Percentiles rank a stretch among this genome's conserved stretches.
Evolutionary conservation across 2,888 invertebrate species (phyloP).

Genomic region (Glaucopsyche alexis): DNA sequence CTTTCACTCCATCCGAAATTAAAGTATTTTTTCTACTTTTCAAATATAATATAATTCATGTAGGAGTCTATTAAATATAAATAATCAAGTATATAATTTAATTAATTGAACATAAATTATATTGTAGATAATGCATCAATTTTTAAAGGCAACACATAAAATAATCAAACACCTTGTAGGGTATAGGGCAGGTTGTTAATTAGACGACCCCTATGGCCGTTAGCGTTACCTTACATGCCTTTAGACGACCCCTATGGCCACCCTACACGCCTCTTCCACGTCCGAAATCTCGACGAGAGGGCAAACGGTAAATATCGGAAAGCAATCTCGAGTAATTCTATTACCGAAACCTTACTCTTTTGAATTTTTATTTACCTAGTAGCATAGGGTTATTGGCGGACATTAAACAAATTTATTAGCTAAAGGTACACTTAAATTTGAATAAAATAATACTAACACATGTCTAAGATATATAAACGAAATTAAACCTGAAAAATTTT

Average conservation of each 20-base stretch:
- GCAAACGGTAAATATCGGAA: conserved; percentile 77
- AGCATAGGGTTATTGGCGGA: neutral
- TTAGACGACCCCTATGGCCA: conserved; percentile 58
- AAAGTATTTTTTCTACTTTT: too few species aligned
- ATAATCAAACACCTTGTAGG: conserved; percentile 50
- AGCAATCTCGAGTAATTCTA: conserved; percentile 76
- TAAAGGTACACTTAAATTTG: conserved; percentile 31
- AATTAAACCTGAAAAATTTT: neutral
- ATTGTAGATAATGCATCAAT: neutral
- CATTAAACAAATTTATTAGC: conserved; percentile 3
- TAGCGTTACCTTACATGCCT: conserved; percentile 56
- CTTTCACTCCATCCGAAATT: too few species aligned
- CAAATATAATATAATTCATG: neutral
- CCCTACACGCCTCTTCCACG: conserved; percentile 71
- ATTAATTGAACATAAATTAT: neutral
- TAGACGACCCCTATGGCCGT: conserved; percentile 61
- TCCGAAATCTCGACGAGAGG: conserved; percentile 72
- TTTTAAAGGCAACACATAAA: conserved; percentile 41
- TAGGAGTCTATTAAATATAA: neutral
- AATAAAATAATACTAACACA: conserved; percentile 33
- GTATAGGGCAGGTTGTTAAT: conserved; percentile 61
- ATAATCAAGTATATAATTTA: neutral
- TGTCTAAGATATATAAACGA: neutral
- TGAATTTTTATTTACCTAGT: conserved; percentile 22
- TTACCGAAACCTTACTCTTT: conserved; percentile 58